Base-by-base conservation (phyloP, 2,888 invertebrate genomes). In the Xylophagus ater region DNA sequence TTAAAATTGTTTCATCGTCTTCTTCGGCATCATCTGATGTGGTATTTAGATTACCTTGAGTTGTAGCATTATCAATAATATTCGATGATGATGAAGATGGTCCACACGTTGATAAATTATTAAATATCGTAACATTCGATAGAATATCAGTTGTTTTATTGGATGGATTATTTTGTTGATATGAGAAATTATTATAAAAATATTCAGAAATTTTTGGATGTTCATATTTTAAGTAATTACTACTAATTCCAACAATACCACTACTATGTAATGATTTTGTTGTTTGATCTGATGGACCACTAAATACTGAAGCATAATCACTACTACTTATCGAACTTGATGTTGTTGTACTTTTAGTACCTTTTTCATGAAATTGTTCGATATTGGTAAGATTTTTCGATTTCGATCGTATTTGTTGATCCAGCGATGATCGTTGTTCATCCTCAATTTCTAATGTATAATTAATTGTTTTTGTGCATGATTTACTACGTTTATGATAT, bases 281-380 rank as follows among this genome's bases (percentile, higher is more conserved):
- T 20, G 20, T 26, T 10, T 19, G 38, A 21, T 25, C 25, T 6
- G 50, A 47, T 24, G 59, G 57, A 1, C 60, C 63, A 41, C 63
- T 63, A 32, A 62, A 65, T 1, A 65, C 65, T 1, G 65, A 65
- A 8, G 65, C 64, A 43, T 65, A 65, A 41, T 65, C 65, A 34
- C 62, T 62, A 45, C 64, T 65, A 48, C 65, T 65, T 34, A 63
- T 40, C 3, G 65, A 65, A 30, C 61, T 63, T 3, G 64, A 61
- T 40, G 41, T 51, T 42, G 45, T 49, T 33, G 49, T 40, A 51
- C 46, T 40, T 38, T 50, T 47, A 49, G 47, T 29, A 55, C 51
- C 41, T 53, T 56, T 44, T 51, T 42, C 42, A 32, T 36, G n/a
- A n/a, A n/a, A n/a, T n/a, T n/a, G n/a, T n/a, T n/a, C 19, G 17